Conservation (phyloP, 2,113 vertebrate species). For the Sisor rabdophorus region DNA sequence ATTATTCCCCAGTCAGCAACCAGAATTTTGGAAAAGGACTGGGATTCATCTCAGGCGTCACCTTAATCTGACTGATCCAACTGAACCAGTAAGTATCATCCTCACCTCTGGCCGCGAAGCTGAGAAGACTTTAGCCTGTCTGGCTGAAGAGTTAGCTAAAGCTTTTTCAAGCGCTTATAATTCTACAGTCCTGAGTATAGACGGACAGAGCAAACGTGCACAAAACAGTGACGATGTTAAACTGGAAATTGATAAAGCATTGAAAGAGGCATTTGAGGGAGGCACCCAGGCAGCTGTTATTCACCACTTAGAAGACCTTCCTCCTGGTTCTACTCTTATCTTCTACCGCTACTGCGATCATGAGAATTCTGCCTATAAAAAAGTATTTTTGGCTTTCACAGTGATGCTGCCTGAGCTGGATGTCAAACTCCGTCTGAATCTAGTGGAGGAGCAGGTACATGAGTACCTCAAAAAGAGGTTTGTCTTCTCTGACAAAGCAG, state of each 20-base stretch:
- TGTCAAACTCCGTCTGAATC: conserved; percentile 54
- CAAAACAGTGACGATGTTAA: conserved; percentile 80
- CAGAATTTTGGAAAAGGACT: conserved; percentile 78
- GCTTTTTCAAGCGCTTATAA: conserved; percentile 70
- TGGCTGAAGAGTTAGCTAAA: conserved; percentile 71
- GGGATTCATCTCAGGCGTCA: conserved; percentile 78
- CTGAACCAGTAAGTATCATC: conserved; percentile 82
- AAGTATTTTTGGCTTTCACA: conserved; percentile 80
- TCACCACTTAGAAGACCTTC: conserved; percentile 83
- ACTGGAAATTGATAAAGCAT: conserved; percentile 72
- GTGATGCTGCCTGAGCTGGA: conserved; percentile 77
- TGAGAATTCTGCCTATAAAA: conserved; percentile 85
- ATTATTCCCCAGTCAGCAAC: conserved; percentile 76
- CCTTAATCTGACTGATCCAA: conserved; percentile 68
- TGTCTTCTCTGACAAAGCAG: conserved; percentile 50
- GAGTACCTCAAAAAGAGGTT: conserved; percentile 79
- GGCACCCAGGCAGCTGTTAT: conserved; percentile 77
- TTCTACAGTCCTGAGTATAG: conserved; percentile 66
- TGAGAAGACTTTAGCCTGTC: conserved; percentile 76
- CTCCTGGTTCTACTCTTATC: conserved; percentile 85
- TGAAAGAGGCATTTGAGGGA: conserved; percentile 74
- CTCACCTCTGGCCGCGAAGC: conserved; percentile 73
- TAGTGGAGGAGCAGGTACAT: conserved; percentile 83
- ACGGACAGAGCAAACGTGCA: conserved; percentile 62
- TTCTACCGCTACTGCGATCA: conserved; percentile 98